Conservation (phyloP, 2,797 vertebrate genomes). For the Macropus fuliginosus region DNA sequence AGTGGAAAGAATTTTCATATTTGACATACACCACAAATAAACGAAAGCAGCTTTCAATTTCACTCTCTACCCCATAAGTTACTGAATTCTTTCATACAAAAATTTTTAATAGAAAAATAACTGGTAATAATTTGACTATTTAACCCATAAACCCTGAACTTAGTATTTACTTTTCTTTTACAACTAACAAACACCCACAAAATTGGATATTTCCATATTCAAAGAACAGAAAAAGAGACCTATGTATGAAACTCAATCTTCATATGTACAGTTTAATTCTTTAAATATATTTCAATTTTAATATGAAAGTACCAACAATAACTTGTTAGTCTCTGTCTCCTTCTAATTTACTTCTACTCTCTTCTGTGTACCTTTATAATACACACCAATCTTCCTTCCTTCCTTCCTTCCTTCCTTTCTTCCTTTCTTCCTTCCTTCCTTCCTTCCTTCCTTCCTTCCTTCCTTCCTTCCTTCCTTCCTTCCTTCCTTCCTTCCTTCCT, state of each 20-base stretch:
- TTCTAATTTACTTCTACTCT: neutral
- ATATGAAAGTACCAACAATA: neutral
- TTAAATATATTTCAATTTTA: neutral
- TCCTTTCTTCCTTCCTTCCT: neutral
- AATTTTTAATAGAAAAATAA: neutral
- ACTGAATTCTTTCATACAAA: neutral
- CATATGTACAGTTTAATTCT: neutral
- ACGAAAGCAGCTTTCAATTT: neutral
- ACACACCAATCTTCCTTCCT: neutral
- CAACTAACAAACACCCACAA: neutral
- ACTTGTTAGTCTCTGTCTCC: neutral
- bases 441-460: no score
- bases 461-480: no score
- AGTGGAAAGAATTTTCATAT: neutral
- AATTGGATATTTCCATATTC: neutral
- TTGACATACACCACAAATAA: neutral
- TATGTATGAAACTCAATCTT: neutral
- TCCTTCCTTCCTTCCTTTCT: neutral
- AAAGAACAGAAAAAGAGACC: neutral
- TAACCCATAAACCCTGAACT: neutral
- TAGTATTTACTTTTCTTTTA: neutral
- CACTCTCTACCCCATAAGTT: neutral
- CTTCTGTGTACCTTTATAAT: neutral
- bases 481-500: no score
- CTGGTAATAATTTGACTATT: neutral